Conservation (phyloP, 2,797 vertebrate genomes). For the Thaleichthys pacificus region DNA sequence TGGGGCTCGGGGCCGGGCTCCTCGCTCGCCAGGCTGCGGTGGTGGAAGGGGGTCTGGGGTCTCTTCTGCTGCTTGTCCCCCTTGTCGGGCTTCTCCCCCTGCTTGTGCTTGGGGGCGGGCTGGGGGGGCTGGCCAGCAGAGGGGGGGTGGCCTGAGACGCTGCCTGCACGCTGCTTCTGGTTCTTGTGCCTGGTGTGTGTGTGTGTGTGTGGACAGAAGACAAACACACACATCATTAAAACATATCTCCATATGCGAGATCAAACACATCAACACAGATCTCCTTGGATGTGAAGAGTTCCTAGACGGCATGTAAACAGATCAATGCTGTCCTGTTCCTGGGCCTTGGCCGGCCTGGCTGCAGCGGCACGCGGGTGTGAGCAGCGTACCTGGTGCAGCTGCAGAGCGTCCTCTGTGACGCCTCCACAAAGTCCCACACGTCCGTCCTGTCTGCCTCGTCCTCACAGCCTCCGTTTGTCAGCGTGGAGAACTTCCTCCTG, state of each 20-base stretch:
- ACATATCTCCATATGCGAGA: too few species aligned
- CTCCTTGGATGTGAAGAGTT: too few species aligned
- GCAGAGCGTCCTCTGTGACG: constrained; percentile 88
- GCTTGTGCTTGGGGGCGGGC: constrained; percentile 93
- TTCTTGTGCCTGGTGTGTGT: constrained; percentile 83
- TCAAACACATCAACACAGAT: too few species aligned
- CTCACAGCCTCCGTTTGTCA: constrained; percentile 87
- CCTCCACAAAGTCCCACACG: constrained; percentile 96
- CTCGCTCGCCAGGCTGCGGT: constrained; percentile 88
- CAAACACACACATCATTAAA: not conserved
- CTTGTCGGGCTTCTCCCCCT: constrained; percentile 94
- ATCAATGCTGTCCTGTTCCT: too few species aligned
- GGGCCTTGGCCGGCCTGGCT: too few species aligned
- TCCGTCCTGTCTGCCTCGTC: constrained; percentile 87
- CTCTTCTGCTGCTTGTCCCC: constrained; percentile 96
- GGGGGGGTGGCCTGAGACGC: constrained; percentile 87
- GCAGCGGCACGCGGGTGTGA: too few species aligned
- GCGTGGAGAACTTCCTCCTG: constrained; percentile 91
- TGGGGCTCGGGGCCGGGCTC: constrained; percentile 89
- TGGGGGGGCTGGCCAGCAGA: constrained; percentile 84
- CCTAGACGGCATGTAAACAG: too few species aligned
- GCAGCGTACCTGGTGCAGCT: constrained; percentile 86
- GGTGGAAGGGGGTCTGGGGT: constrained; percentile 95
- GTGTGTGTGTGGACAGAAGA: not conserved
- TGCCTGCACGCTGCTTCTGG: constrained; percentile 87